Base-by-base conservation (phyloP, 1,140 invertebrate genomes). In the Procambarus clarkii region DNA sequence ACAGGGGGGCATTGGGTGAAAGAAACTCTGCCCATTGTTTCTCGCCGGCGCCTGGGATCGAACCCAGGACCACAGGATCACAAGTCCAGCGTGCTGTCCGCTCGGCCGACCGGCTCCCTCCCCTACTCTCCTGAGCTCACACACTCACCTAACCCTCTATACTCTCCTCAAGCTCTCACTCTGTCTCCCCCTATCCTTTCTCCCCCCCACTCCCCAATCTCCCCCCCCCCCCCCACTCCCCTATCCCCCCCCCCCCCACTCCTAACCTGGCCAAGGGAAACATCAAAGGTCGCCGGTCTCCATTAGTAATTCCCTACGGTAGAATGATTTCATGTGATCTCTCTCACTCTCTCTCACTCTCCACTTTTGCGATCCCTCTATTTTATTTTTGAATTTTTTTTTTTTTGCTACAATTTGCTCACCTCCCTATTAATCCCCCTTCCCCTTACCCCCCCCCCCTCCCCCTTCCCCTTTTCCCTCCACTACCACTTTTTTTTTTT, bases 301-400 rank as follows among this genome's bases (percentile, higher is more conserved):
- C 81, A 83, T 83, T 83, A 69, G 81, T 69, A 83, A 83, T 83
- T 83, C 81, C 58, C 58, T 45, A 34, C 81, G 64, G 44, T 83
- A 69, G 81, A 83, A 83, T 83, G 24, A 69, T 45, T 69, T 83
- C 81, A 69, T 44, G 81, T 34, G 18, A 21, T n/a, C 45, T 24
- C 54, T 50, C 69, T 11, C 60, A 11, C n/a, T n/a, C n/a, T n/a
- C n/a, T n/a, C n/a, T n/a, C n/a, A n/a, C n/a, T n/a, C n/a, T 58
- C 9, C 34, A n/a, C 80, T 82, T n/a, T 60, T 44, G 13, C 50
- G 46, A 46, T 80, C n/a, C 50, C 9, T 60, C 48, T 50, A 3
- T 74, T 74, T 74, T 74, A 21, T 24, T 11, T 8, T 74, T 21
- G 24, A 8, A 2, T n/a, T 24, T 5, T 74, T 34, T 21, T 7